Evolutionary conservation across 2,113 vertebrate species (phyloP).

Genomic region (Periophthalmodon schlosseri): DNA sequence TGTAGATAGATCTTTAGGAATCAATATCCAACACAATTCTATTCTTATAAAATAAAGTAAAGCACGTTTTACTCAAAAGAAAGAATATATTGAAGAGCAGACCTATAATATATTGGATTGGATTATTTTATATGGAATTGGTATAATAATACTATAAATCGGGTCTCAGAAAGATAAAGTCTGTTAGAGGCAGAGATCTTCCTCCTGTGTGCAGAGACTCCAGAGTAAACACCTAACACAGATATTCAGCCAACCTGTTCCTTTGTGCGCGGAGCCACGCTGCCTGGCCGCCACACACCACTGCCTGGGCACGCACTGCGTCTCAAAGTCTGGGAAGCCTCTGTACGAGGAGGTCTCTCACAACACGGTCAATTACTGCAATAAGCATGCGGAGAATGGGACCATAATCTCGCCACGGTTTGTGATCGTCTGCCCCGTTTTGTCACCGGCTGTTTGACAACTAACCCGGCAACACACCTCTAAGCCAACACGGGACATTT

Average conservation of each 20-base stretch:
- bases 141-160: not conserved
- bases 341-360: not conserved
- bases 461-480: constrained; percentile 48
- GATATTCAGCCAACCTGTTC: constrained; percentile 56
- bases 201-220: not conserved
- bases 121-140: too few species aligned
- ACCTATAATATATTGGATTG: too few species aligned
- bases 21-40: not conserved
- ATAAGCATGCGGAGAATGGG: not conserved
- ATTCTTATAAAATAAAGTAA: not conserved
- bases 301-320: constrained; percentile 5
- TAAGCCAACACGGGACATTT: constrained; percentile 10
- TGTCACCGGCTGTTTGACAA: constrained; percentile 25
- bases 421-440: not conserved
- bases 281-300: constrained; percentile 26
- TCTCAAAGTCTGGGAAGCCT: not conserved
- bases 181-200: not conserved
- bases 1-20: not conserved
- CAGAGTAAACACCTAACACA: constrained; percentile 18
- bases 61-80: not conserved
- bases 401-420: not conserved
- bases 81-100: not conserved
- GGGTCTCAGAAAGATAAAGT: not conserved
- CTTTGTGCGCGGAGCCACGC: constrained; percentile 47
- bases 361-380: not conserved